Evolutionary conservation across 2,797 vertebrate species (phyloP).

Genomic region (Thaleichthys pacificus): DNA sequence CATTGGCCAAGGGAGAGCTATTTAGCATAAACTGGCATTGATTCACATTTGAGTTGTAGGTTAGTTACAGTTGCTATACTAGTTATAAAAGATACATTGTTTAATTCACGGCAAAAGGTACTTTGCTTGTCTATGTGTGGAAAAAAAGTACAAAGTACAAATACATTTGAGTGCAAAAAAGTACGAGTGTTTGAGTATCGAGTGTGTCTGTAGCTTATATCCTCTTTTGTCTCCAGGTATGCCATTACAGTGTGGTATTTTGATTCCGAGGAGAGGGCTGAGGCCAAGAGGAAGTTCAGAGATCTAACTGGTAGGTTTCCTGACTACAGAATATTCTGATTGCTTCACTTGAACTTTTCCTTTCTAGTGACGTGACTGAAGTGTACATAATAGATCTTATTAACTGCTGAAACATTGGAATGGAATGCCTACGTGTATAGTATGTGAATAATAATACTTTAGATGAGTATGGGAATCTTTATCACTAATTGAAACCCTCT

Average conservation of each 20-base stretch:
- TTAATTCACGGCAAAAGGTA: background rate
- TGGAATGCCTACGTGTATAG: background rate
- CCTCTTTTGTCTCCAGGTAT: slow-evolving; percentile 74
- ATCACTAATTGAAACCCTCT: background rate
- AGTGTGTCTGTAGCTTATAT: background rate
- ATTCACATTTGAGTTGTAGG: no score
- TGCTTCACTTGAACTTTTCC: background rate
- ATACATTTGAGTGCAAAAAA: background rate
- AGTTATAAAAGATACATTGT: background rate
- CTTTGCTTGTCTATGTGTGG: background rate
- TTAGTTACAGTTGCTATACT: no score
- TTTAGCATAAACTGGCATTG: no score
- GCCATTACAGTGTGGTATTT: slow-evolving; percentile 98
- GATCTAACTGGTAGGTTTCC: slow-evolving; percentile 77
- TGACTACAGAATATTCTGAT: background rate
- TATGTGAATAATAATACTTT: no score
- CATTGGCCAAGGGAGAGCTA: no score
- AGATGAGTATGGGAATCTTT: background rate
- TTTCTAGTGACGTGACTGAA: background rate
- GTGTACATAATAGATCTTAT: no score
- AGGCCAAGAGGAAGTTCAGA: slow-evolving; percentile 89
- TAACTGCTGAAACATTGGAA: background rate
- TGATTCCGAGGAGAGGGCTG: slow-evolving; percentile 90
- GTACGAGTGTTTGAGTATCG: background rate
- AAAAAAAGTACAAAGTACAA: background rate